Conservation (phyloP, 2,888 invertebrate species). For the Ornithoptera priamus region DNA sequence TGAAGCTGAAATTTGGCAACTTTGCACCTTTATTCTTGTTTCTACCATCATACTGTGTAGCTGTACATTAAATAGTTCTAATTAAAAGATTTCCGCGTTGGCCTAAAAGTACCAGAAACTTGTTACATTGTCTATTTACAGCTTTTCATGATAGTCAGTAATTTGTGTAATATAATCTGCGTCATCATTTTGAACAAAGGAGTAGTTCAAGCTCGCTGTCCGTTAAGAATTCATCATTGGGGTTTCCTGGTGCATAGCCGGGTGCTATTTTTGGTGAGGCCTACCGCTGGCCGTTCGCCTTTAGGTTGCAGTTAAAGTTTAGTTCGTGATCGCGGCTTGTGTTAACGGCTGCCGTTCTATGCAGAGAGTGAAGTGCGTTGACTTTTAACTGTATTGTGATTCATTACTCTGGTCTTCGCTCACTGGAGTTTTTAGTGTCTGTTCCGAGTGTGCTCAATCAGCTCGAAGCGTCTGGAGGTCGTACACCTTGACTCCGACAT, state of each 20-base stretch:
- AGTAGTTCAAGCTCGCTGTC: constrained; percentile 40
- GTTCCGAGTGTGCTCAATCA: constrained; percentile 65
- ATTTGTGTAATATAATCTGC: constrained; percentile 17
- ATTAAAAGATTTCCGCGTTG: neutral
- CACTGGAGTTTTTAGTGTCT: constrained; percentile 57
- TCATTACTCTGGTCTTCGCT: constrained; percentile 62
- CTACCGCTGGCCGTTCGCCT: constrained; percentile 65
- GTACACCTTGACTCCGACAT: constrained; percentile 71
- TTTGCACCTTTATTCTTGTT: constrained; percentile 57
- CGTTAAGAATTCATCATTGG: constrained; percentile 66
- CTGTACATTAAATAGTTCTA: constrained; percentile 16
- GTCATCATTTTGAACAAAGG: constrained; percentile 49
- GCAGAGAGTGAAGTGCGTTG: constrained; percentile 75
- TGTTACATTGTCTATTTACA: neutral
- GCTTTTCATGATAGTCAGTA: neutral
- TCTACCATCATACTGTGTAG: constrained; percentile 63
- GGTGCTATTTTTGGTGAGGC: constrained; percentile 73
- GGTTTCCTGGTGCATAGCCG: constrained; percentile 73
- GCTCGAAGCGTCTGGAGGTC: constrained; percentile 51
- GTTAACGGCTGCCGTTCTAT: constrained; percentile 46
- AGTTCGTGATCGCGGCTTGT: constrained; percentile 62
- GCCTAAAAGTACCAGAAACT: neutral
- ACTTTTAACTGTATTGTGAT: constrained; percentile 76
- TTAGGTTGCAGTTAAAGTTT: constrained; percentile 61
- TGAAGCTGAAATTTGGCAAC: constrained; percentile 67